These are phyloP conservation scores for Rotaria macrura DNA, from an alignment of 2,888 invertebrate species.

Conservation along the genomic window DNA sequence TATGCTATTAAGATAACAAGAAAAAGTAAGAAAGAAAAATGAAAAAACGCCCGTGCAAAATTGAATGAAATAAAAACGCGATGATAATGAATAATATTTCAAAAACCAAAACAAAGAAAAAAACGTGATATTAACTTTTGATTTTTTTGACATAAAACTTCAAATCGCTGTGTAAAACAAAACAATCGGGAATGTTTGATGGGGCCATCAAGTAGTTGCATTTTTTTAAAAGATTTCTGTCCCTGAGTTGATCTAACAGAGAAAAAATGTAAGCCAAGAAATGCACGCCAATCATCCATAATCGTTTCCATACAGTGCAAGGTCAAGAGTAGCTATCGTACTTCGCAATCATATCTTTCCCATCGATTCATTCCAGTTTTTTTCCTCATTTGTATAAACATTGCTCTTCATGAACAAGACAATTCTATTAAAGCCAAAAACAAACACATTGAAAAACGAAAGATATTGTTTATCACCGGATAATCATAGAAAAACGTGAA, in stretches of 20 bases:
- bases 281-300: not conserved
- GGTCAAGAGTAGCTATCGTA: not conserved
- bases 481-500: too few species aligned
- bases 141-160: too few species aligned
- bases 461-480: not conserved
- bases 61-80: not conserved
- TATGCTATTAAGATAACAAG: not conserved
- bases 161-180: too few species aligned
- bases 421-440: not conserved
- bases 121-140: too few species aligned
- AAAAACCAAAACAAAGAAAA: not conserved
- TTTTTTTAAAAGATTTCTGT: not conserved
- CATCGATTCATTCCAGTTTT: slow-evolving; percentile 1
- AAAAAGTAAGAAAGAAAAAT: not conserved
- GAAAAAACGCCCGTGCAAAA: not conserved
- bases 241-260: not conserved
- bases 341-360: not conserved
- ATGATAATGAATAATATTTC: not conserved
- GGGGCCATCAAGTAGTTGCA: not conserved
- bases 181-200: slow-evolving; percentile 1
- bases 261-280: not conserved
- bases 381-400: not conserved
- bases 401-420: not conserved
- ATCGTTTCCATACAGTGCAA: not conserved
- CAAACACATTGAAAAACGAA: not conserved